These are phyloP conservation scores for Acronicta psi DNA, from an alignment of 2,888 invertebrate genomes.

Conservation along the genomic window DNA sequence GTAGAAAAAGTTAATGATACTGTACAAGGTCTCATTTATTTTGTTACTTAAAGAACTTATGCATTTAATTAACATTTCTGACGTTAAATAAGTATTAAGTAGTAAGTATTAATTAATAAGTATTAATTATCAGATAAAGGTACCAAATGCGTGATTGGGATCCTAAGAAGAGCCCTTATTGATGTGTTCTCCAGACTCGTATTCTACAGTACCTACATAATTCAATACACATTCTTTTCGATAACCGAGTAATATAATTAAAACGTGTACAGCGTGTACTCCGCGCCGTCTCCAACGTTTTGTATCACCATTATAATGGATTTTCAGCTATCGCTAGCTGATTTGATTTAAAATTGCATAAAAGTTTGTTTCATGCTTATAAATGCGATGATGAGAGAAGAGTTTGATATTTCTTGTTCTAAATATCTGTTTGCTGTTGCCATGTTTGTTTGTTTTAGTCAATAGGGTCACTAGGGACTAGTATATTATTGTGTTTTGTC, in stretches of 20 bases:
- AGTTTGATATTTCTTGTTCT: conserved; percentile 6
- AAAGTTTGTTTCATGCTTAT: conserved; percentile 38
- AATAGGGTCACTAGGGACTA: no score
- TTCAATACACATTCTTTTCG: conserved; percentile 1
- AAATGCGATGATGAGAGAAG: conserved; percentile 57
- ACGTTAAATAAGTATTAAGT: no score
- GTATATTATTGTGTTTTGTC: no score
- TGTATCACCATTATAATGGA: conserved; percentile 13
- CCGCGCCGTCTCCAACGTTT: background rate
- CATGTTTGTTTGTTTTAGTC: background rate
- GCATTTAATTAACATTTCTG: conserved; percentile 7
- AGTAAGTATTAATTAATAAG: background rate
- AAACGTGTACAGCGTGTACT: background rate
- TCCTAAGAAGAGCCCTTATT: background rate
- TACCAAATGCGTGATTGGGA: no score
- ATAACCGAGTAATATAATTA: conserved; percentile 4
- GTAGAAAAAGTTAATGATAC: conserved; percentile 51
- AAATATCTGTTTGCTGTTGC: conserved; percentile 24
- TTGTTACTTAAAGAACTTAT: conserved; percentile 20
- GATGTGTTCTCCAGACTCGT: background rate
- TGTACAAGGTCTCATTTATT: conserved; percentile 51
- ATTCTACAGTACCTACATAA: background rate
- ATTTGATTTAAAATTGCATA: conserved; percentile 44
- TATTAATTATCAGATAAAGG: background rate
- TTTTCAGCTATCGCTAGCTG: conserved; percentile 33